Conservation (phyloP, 2,797 vertebrate genomes). For the Lutra lutra region DNA sequence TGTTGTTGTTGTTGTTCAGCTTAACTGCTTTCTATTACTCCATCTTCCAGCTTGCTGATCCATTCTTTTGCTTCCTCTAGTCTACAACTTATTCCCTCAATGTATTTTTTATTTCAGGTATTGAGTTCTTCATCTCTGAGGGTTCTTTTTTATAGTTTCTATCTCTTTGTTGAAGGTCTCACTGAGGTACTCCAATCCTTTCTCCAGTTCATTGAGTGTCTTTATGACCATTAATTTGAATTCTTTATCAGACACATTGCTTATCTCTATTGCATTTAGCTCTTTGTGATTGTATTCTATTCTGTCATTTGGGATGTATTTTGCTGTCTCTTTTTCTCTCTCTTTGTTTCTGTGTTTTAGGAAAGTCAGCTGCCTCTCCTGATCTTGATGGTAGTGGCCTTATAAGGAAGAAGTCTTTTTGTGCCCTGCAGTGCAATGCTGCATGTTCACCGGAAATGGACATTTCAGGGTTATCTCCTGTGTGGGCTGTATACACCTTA, state of each 20-base stretch:
- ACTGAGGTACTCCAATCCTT: neutral
- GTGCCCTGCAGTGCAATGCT: neutral
- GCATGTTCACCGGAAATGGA: neutral
- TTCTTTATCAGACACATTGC: neutral
- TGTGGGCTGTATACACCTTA: neutral
- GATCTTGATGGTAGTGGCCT: neutral
- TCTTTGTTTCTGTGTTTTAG: neutral
- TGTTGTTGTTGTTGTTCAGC: neutral
- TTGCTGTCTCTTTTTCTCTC: neutral
- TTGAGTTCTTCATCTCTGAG: neutral
- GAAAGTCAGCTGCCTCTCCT: neutral
- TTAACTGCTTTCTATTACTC: neutral
- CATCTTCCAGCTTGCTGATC: neutral
- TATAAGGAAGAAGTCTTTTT: neutral
- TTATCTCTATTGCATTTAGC: neutral
- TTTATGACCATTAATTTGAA: neutral
- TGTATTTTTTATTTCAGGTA: neutral
- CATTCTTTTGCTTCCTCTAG: neutral
- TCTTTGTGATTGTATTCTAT: neutral
- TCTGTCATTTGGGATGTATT: neutral
- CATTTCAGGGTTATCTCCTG: neutral
- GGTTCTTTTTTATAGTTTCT: neutral
- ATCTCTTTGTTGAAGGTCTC: neutral
- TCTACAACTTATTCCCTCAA: neutral
- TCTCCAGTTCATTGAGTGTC: neutral